Conservation (phyloP, 2,888 invertebrate species). For the Cloeon dipterum region DNA sequence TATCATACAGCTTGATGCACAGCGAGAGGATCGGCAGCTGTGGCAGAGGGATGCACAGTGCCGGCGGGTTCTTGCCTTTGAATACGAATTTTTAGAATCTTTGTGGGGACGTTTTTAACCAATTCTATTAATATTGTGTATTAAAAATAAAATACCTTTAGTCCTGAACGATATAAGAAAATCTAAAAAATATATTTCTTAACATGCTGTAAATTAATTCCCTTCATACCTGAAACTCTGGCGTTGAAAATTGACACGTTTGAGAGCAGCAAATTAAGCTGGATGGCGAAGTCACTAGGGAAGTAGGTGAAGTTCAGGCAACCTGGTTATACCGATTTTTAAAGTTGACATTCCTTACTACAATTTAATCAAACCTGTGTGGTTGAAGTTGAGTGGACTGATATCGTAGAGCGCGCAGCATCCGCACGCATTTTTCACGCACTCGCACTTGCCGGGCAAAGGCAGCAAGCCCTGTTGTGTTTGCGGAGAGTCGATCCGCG, state of each 20-base stretch:
- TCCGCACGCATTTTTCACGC: slow-evolving; percentile 1
- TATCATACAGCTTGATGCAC: slow-evolving; percentile 7
- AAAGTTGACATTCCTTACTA: background rate
- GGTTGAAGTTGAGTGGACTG: slow-evolving; percentile 4
- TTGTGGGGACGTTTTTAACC: background rate
- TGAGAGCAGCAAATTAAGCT: slow-evolving; percentile 3
- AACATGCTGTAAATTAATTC: no score
- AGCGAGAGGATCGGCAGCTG: slow-evolving; percentile 6
- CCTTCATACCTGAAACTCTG: slow-evolving; percentile 6
- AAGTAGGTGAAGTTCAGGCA: slow-evolving; percentile 5
- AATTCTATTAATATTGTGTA: no score
- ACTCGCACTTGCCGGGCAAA: background rate
- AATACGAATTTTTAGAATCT: background rate
- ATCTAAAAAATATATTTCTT: background rate
- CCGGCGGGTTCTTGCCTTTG: slow-evolving; percentile 7
- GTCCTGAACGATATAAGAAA: no score
- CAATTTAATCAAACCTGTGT: slow-evolving; percentile 4
- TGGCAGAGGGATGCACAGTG: slow-evolving; percentile 8
- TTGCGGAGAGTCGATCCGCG: no score
- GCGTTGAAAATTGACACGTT: slow-evolving; percentile 4
- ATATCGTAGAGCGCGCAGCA: slow-evolving; percentile 5
- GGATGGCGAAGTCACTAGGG: slow-evolving; percentile 3
- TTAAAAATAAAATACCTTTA: no score
- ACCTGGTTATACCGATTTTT: slow-evolving; percentile 1
- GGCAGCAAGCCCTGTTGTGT: no score